Evolutionary conservation across 2,888 invertebrate species (phyloP), one percentile per base, ranked within the genome.

Genomic region (Leptopilina myrica): DNA sequence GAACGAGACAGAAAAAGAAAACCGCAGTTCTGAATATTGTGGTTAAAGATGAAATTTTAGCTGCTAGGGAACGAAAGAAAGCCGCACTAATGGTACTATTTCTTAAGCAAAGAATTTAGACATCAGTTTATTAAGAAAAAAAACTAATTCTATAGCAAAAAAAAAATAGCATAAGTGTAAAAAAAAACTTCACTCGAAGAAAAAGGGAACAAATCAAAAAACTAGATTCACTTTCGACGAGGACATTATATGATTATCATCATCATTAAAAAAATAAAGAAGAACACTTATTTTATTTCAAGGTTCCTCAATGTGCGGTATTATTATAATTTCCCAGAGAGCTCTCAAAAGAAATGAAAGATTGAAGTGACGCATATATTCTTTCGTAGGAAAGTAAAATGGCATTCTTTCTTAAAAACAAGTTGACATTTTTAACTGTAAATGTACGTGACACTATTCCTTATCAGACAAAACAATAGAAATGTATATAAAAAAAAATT

Each of bases 31-130:
- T 76, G 80, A 81, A 79, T 64, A 49, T 43, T 83, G 83, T 83
- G 84, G 85, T 85, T 78, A 81, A 84, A 77, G 81, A 83, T 80
- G 80, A 86, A 83, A 86, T 79, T 85, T 81, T 80, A 83, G 76
- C 76, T 78, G 33, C 1, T 26, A 3, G 26, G 3, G 1, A 26
- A 33, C 1, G 33, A 33, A 33, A 33, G 33, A 33, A 33, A 33
- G 33, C 33, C 33, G n/a, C n/a, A 33, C 33, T 33, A 33, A 33
- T 33, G 33, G 33, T 33, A 33, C 33, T 33, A 33, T 5, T 33
- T 33, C 33, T 33, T 33, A 33, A 33, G 3, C 33, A 0, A 5
- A 33, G 33, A 33, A 33, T 33, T 33, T 33, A 33, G 3, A 33
- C 3, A 2, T 33, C 33, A 33, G 3, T 33, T 33, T 33, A 33